Percentiles rank a stretch among this genome's conserved stretches.
Evolutionary conservation across 2,888 invertebrate genomes (phyloP).

Genomic region (Drosophila flavopinicola): DNA sequence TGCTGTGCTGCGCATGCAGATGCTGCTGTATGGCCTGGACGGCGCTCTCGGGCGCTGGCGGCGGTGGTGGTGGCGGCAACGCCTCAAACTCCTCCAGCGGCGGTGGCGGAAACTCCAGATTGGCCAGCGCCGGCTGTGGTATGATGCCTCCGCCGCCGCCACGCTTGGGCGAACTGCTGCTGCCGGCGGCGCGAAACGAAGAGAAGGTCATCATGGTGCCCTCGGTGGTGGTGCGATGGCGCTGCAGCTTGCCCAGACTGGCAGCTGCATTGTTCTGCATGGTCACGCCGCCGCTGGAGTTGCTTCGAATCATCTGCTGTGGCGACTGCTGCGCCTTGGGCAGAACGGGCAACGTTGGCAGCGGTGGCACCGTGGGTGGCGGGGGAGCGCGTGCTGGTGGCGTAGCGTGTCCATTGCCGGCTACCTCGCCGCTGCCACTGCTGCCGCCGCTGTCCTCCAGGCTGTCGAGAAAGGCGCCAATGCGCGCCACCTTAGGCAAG

Average conservation of each 20-base stretch:
- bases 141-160: slow-evolving; percentile 40
- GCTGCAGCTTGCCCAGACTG: slow-evolving; percentile 86
- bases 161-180: slow-evolving; percentile 89
- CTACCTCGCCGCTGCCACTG: slow-evolving; percentile 23
- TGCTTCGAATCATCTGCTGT: slow-evolving; percentile 94
- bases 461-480: slow-evolving; percentile 98
- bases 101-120: slow-evolving; percentile 94
- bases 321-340: slow-evolving; percentile 49
- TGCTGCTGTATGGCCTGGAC: slow-evolving; percentile 66
- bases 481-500: slow-evolving; percentile 97
- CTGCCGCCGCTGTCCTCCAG: slow-evolving; percentile 88
- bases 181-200: slow-evolving; percentile 87
- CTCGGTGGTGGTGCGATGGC: slow-evolving; percentile 86
- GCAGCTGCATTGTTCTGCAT: slow-evolving; percentile 88
- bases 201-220: slow-evolving; percentile 85
- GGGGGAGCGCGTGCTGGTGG: slow-evolving; percentile 43
- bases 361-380: slow-evolving; percentile 15
- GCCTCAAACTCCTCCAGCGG: slow-evolving; percentile 88
- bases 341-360: slow-evolving; percentile 10
- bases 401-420: slow-evolving; percentile 55
- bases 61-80: slow-evolving; percentile 74
- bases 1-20: slow-evolving; percentile 73
- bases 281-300: slow-evolving; percentile 93
- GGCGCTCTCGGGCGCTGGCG: slow-evolving; percentile 70
- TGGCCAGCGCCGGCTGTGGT: slow-evolving; percentile 90